These are phyloP conservation scores for Eilema depressum DNA, from an alignment of 2,888 invertebrate species.

Conservation along the genomic window DNA sequence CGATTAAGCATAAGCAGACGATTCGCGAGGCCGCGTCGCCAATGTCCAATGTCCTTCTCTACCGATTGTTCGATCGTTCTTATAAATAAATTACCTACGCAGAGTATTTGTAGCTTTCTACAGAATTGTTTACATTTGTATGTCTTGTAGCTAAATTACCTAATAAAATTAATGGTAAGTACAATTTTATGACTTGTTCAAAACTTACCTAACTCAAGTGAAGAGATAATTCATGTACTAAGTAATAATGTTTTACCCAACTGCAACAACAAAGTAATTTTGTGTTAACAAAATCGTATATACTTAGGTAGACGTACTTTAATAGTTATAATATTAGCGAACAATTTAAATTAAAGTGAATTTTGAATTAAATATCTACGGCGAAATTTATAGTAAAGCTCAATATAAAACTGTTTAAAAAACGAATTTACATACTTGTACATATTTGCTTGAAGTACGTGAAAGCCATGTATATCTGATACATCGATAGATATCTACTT, in stretches of 20 bases:
- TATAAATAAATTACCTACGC: slow-evolving; percentile 46
- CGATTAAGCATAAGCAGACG: slow-evolving; percentile 77
- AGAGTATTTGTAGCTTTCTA: slow-evolving; percentile 20
- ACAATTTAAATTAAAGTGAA: neutral
- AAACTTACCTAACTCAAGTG: neutral
- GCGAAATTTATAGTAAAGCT: neutral
- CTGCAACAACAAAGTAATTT: no score
- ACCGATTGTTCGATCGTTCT: slow-evolving; percentile 58
- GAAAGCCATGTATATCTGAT: neutral
- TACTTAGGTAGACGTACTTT: neutral
- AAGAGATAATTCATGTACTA: neutral
- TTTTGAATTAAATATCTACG: neutral
- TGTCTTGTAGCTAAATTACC: neutral
- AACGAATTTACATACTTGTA: neutral
- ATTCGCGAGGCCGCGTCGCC: slow-evolving; percentile 68
- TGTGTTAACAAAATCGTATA: neutral
- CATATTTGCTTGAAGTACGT: neutral
- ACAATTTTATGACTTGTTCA: neutral
- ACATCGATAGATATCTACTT: slow-evolving; percentile 31
- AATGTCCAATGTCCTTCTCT: slow-evolving; percentile 56
- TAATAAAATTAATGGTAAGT: neutral
- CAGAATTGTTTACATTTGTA: slow-evolving; percentile 2
- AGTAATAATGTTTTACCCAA: no score
- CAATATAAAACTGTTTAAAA: neutral
- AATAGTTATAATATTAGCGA: neutral